phyloP scores from a whole-genome alignment of 1,140 invertebrate species.

The Drosophila kepulauana region DNA sequence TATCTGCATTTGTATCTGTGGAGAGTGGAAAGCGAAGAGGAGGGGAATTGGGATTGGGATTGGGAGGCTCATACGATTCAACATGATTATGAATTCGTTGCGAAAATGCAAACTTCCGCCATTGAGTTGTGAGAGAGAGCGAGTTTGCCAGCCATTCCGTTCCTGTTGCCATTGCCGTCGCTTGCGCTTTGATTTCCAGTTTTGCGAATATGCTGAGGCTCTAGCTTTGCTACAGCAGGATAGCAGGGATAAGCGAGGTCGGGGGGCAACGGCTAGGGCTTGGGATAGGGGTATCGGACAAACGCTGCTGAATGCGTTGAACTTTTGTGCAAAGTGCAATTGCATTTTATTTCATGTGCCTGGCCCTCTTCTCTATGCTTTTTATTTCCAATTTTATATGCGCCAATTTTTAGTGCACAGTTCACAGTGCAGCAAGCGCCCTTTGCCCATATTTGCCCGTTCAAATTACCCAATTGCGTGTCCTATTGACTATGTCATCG shows the following conservation, averaged over 20 bases:
- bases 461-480: background rate
- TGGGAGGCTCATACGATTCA: constrained; percentile 42
- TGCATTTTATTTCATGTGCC: constrained; percentile 75
- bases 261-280: background rate
- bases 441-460: constrained; percentile 52
- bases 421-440: constrained; percentile 38
- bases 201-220: constrained; percentile 31
- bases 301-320: constrained; percentile 77
- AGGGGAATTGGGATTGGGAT: constrained; percentile 6
- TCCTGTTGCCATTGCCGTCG: constrained; percentile 54
- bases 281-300: constrained; percentile 37
- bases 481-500: constrained; percentile 9
- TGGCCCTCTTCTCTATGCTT: constrained; percentile 28
- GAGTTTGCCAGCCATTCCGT: constrained; percentile 52
- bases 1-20: constrained; percentile 29
- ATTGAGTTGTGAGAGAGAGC: constrained; percentile 64
- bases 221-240: background rate
- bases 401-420: constrained; percentile 62
- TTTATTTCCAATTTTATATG: constrained; percentile 62
- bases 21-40: background rate
- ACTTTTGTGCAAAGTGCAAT: constrained; percentile 83
- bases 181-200: constrained; percentile 75
- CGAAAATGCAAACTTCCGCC: constrained; percentile 81
- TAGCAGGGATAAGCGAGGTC: background rate
- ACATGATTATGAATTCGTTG: constrained; percentile 82